Evolutionary conservation across 2,113 vertebrate species (phyloP), one percentile per base, ranked within the genome.

Genomic region (Morone chrysops): DNA sequence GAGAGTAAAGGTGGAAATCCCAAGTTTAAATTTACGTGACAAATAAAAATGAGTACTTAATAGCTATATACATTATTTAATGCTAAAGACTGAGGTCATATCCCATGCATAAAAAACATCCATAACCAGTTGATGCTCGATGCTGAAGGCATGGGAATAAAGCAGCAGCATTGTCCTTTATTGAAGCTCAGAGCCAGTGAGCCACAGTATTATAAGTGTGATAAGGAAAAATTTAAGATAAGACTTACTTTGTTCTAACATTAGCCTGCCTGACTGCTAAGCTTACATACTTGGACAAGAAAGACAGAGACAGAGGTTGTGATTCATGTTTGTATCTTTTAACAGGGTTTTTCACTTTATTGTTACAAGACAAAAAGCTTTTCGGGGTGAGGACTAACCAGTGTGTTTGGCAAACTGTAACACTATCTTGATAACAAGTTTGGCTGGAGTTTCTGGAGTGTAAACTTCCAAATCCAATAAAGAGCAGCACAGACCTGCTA

Each of bases 391-490:
- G 22, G 11, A 48, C 16, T 61, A 62, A 51, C 12, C 8, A 4
- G 16, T 9, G 18, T 54, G 51, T 65, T 75, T 54, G 48, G 14
- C 47, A 75, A 50, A 51, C 59, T 40, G 54, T 13, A 63, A 36
- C 5, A 12, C 45, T 22, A 41, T 41, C 36, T 41, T 43, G 13
- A 75, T 53, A 63, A 53, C 9, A 5, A 41, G 36, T 41, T 75
- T 75, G 57, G 47, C 47, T 62, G 47, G 31, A 63, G 47, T 41
- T 53, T 13, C 72, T 41, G 47, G 59, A 62, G 72, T 41, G 36
- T 51, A 17, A 75, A 63, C 72, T 17, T 63, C 60, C 59, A 63
- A 53, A 63, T 63, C 72, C 60, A 75, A 63, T 63, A 41, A 17
- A 17, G 45, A 62, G 18, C 47, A 62, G 59, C 59, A 63, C 31